Evolutionary conservation across 92 coral and sea anemone species (phyloP).

Genomic region (Porites divaricata): DNA sequence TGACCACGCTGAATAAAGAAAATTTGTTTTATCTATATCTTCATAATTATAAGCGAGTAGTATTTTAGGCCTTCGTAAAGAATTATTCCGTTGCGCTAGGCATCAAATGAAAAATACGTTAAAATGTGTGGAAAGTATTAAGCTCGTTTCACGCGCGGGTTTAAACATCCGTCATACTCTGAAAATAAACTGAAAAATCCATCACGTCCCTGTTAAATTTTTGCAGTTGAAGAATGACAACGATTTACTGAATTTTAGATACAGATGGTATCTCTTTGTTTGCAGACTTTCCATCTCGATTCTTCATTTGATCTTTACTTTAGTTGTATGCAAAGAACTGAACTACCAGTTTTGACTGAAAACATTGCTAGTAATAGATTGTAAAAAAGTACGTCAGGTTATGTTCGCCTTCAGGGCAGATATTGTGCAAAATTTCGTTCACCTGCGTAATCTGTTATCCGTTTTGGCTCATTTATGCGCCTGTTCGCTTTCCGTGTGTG

Average conservation of each 20-base stretch:
- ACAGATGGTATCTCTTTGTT: neutral
- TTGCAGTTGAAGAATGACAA: neutral
- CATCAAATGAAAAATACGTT: neutral
- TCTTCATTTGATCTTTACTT: neutral
- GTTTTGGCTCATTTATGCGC: no score
- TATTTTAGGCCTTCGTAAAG: neutral
- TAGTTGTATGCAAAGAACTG: no score
- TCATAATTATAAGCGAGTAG: neutral
- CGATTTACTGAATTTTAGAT: neutral
- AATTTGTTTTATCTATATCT: no score
- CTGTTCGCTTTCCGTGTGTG: no score
- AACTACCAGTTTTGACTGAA: no score
- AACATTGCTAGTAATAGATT: no score
- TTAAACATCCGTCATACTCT: neutral
- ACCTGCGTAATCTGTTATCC: no score
- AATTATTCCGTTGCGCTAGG: no score
- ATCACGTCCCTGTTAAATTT: conserved; percentile 5
- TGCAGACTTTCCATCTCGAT: neutral
- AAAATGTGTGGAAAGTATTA: conserved; percentile 12
- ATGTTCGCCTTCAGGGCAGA: no score
- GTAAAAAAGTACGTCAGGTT: no score
- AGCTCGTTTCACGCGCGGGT: conserved; percentile 2
- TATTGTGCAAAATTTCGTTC: no score
- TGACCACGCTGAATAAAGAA: no score
- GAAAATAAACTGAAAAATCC: conserved; percentile 12